Conservation (phyloP, 2,113 vertebrate species). For the Pelodiscus sinensis region DNA sequence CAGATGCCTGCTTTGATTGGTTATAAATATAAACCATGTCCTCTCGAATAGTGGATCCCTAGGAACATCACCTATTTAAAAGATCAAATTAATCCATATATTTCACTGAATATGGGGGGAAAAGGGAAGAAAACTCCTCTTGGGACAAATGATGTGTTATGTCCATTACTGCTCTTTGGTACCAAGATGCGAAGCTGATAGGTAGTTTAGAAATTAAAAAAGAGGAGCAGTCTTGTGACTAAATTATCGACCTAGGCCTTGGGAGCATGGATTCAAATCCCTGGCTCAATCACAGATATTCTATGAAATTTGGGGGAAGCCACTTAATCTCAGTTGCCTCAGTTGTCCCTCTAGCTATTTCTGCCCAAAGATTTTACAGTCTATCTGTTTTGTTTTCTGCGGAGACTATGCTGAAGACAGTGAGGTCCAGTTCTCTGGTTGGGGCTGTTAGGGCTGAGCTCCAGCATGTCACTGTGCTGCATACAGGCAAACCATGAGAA, state of each 20-base stretch:
- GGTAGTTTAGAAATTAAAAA: background rate
- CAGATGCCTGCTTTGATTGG: background rate
- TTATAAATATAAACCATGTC: background rate
- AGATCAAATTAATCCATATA: background rate
- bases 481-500: slow-evolving; percentile 34
- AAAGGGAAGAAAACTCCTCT: background rate
- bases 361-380: too few relatives aligned
- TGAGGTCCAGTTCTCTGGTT: background rate
- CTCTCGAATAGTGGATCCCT: background rate
- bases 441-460: background rate
- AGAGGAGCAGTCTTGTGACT: slow-evolving; percentile 16
- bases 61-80: background rate
- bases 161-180: background rate
- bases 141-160: background rate
- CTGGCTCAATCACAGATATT: background rate
- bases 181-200: background rate
- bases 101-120: background rate
- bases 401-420: background rate
- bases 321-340: background rate
- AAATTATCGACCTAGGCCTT: slow-evolving; percentile 34
- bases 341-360: background rate
- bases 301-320: background rate
- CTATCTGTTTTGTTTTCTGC: background rate
- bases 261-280: slow-evolving; percentile 34
- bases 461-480: background rate